phyloP scores from a whole-genome alignment of 2,888 invertebrate genomes.

The Dynastes tityus region DNA sequence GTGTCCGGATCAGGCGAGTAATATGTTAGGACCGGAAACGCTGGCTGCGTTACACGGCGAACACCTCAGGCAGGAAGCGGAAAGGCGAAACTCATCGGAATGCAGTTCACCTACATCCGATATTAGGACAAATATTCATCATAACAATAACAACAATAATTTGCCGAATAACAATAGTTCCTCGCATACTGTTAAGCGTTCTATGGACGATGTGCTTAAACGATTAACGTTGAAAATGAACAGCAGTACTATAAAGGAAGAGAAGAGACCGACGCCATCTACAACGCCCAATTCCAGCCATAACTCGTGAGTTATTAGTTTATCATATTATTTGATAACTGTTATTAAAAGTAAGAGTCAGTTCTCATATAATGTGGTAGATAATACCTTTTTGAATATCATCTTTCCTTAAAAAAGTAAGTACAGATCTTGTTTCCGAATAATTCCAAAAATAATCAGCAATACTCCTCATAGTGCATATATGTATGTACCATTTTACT shows the following conservation, averaged over 20 bases:
- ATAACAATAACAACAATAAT: conserved; percentile 78
- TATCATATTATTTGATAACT: conserved; percentile 31
- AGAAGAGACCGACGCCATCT: conserved; percentile 81
- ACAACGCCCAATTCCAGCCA: conserved; percentile 74
- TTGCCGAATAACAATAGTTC: conserved; percentile 76
- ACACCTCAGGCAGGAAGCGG: conserved; percentile 70
- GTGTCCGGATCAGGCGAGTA: conserved; percentile 62
- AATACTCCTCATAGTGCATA: no score
- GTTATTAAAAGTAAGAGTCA: conserved; percentile 1
- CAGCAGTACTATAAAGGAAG: conserved; percentile 82
- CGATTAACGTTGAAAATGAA: conserved; percentile 89
- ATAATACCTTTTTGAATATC: conserved; percentile 1
- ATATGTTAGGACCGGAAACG: conserved; percentile 63
- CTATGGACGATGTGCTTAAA: conserved; percentile 94
- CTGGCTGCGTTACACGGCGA: conserved; percentile 73
- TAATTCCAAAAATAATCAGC: background rate
- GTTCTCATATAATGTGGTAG: conserved; percentile 16
- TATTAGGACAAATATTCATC: conserved; percentile 76
- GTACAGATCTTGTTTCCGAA: conserved; percentile 3
- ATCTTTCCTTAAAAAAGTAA: background rate
- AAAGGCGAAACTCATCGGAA: conserved; percentile 76
- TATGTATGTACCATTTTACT: no score
- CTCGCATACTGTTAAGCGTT: conserved; percentile 79
- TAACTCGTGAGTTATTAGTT: conserved; percentile 66
- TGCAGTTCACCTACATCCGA: conserved; percentile 82